These are phyloP conservation scores for Palythoa caribaeorum DNA, from an alignment of 92 coral and sea anemone species.

Conservation along the genomic window DNA sequence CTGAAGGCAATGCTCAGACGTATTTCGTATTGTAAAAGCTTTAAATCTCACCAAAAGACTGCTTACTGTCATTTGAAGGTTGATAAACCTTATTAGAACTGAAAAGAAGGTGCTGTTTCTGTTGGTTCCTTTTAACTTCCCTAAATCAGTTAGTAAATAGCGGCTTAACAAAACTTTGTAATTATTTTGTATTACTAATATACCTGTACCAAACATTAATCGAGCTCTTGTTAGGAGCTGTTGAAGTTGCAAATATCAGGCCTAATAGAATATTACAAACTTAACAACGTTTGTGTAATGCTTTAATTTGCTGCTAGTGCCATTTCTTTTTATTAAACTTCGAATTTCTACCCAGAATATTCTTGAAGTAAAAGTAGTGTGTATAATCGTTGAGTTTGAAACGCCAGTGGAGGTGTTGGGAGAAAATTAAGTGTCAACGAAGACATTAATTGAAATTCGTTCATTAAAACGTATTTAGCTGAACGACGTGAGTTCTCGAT, in stretches of 20 bases:
- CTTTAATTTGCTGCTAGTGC: background rate
- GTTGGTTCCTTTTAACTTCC: background rate
- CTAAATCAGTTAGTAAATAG: background rate
- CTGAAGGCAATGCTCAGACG: background rate
- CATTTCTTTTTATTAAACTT: background rate
- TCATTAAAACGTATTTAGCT: slow-evolving; percentile 43
- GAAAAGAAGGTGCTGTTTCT: background rate
- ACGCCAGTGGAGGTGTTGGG: background rate
- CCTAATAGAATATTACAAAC: background rate
- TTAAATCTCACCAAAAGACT: background rate
- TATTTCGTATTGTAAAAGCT: background rate
- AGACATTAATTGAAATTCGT: slow-evolving; percentile 9
- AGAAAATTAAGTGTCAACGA: background rate
- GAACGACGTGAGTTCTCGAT: background rate
- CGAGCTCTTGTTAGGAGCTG: background rate
- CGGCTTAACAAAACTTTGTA: background rate
- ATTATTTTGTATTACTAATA: background rate
- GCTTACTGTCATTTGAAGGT: background rate
- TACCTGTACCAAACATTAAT: background rate
- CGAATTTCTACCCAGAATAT: background rate
- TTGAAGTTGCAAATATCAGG: background rate
- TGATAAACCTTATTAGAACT: background rate
- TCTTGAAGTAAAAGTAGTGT: background rate
- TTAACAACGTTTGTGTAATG: background rate
- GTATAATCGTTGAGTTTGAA: background rate